A percentile compares a stretch with the other conserved stretches of the same genome.
phyloP scores from a whole-genome alignment of 1,140 invertebrate species.

The Hirudo medicinalis region DNA sequence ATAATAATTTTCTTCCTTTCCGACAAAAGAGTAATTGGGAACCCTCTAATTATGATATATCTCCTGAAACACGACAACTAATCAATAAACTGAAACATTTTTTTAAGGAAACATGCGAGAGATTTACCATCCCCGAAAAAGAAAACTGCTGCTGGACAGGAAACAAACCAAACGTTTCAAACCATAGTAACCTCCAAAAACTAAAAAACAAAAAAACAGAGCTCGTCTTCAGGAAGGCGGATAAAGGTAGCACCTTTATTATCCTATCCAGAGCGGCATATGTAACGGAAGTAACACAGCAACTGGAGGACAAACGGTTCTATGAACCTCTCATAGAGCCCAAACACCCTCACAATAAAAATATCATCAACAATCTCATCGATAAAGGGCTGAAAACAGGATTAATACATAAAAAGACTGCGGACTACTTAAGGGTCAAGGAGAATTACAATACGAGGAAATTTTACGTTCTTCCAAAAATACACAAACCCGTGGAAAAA shows the following conservation, averaged over 20 bases:
- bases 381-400: background rate
- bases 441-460: background rate
- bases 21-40: no score
- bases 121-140: no score
- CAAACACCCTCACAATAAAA: no score
- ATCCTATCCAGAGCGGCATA: background rate
- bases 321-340: background rate
- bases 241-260: background rate
- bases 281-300: background rate
- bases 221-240: slow-evolving; percentile 2
- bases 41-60: no score
- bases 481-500: slow-evolving; percentile 10
- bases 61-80: no score
- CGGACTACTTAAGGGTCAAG: background rate
- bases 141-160: no score
- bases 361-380: background rate
- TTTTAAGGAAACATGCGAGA: no score
- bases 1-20: no score
- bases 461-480: slow-evolving; percentile 14
- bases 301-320: background rate
- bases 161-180: no score
- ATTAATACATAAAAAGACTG: background rate
- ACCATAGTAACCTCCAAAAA: no score
- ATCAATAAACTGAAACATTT: no score
- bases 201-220: no score